Evolutionary conservation across 1,140 invertebrate genomes (phyloP).

Genomic region (Apis mellifera): Amel_HAv3.1 CM009941.2:10099001-10099500

Average conservation of each 20-base stretch:
- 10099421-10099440: too few species aligned
- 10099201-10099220: not conserved
- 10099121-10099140: not conserved
- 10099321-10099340: too few species aligned
- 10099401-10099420: too few species aligned
- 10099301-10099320: too few species aligned
- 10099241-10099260: not conserved
- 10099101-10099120: conserved; percentile 25
- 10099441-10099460: too few species aligned
- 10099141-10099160: not conserved
- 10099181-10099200: not conserved
- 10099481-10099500: too few species aligned
- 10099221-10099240: not conserved
- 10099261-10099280: too few species aligned
- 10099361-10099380: too few species aligned
- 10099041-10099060: conserved; percentile 31
- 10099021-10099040: not conserved
- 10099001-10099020: conserved; percentile 2
- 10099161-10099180: not conserved
- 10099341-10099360: too few species aligned
- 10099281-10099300: too few species aligned
- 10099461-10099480: too few species aligned
- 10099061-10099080: conserved; percentile 22
- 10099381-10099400: too few species aligned
- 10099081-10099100: conserved; percentile 19